Evolutionary conservation across 2,797 vertebrate genomes (phyloP).

Genomic region (Sebastes ruberrimus): DNA sequence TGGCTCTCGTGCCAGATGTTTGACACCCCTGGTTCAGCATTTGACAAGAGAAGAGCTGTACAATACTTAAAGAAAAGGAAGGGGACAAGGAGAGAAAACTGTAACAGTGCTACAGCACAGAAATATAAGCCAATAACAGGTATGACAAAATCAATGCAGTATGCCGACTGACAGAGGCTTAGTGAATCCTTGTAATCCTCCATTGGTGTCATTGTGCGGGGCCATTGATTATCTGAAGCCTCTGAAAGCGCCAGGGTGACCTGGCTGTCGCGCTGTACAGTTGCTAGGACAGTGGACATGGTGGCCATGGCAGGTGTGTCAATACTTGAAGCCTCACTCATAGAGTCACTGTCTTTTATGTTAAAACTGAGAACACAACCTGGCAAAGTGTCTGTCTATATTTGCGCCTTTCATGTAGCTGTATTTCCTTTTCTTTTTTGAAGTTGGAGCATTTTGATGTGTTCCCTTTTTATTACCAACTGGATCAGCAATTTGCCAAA

Average conservation of each 20-base stretch:
- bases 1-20: background rate
- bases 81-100: slow-evolving; percentile 13
- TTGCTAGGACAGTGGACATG: slow-evolving; percentile 56
- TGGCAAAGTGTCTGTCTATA: background rate
- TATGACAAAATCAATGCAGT: slow-evolving; percentile 71
- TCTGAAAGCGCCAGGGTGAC: slow-evolving; percentile 66
- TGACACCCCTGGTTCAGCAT: background rate
- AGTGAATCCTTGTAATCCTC: slow-evolving; percentile 70
- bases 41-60: slow-evolving; percentile 4
- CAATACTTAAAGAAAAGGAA: slow-evolving; percentile 18
- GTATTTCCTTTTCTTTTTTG: slow-evolving; percentile 11
- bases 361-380: slow-evolving; percentile 9
- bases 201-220: slow-evolving; percentile 67
- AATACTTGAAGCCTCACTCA: slow-evolving; percentile 49
- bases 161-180: slow-evolving; percentile 52
- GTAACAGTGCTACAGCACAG: slow-evolving; percentile 22
- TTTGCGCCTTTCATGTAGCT: slow-evolving; percentile 3
- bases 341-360: slow-evolving; percentile 9
- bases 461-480: slow-evolving; percentile 35
- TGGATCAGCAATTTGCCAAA: slow-evolving; percentile 33
- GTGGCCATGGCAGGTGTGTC: slow-evolving; percentile 53
- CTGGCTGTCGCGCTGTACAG: slow-evolving; percentile 51
- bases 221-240: slow-evolving; percentile 74
- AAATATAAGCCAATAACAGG: slow-evolving; percentile 62
- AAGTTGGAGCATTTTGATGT: slow-evolving; percentile 16